These are phyloP conservation scores for Lophotis ruficrista DNA, from an alignment of 2,113 vertebrate genomes.

Conservation along the genomic window DNA sequence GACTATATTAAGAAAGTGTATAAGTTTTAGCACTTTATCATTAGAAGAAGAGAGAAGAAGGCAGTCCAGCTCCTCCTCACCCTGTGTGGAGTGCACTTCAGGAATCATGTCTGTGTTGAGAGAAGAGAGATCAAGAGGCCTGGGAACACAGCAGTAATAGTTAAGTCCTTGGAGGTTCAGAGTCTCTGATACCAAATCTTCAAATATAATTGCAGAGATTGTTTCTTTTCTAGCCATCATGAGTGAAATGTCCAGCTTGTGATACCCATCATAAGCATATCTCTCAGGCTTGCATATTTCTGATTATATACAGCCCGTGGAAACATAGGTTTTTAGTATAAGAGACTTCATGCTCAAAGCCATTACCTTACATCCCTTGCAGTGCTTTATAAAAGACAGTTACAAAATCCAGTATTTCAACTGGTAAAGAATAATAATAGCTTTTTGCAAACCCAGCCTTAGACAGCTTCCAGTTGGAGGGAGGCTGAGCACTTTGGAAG, in stretches of 20 bases:
- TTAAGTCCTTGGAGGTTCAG: background rate
- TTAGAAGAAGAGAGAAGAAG: background rate
- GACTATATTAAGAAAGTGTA: background rate
- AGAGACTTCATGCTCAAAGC: background rate
- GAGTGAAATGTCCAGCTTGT: background rate
- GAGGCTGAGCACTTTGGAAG: constrained; percentile 51
- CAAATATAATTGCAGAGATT: background rate
- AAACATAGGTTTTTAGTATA: background rate
- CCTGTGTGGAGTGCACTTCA: background rate
- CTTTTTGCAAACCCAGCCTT: constrained; percentile 38
- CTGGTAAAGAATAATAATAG: background rate
- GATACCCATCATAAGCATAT: background rate
- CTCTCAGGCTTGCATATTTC: background rate
- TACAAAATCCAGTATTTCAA: background rate
- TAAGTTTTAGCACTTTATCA: background rate
- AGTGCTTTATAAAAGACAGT: background rate
- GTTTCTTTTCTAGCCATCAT: background rate
- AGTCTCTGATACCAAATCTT: background rate
- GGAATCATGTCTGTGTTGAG: background rate
- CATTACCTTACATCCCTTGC: background rate
- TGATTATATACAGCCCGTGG: background rate
- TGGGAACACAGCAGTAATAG: background rate
- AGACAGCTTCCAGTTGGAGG: constrained; percentile 39
- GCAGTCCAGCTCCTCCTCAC: background rate
- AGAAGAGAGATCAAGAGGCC: background rate